Evolutionary conservation across 2,113 vertebrate species (phyloP).

Genomic region (Seriola quinqueradiata): DNA sequence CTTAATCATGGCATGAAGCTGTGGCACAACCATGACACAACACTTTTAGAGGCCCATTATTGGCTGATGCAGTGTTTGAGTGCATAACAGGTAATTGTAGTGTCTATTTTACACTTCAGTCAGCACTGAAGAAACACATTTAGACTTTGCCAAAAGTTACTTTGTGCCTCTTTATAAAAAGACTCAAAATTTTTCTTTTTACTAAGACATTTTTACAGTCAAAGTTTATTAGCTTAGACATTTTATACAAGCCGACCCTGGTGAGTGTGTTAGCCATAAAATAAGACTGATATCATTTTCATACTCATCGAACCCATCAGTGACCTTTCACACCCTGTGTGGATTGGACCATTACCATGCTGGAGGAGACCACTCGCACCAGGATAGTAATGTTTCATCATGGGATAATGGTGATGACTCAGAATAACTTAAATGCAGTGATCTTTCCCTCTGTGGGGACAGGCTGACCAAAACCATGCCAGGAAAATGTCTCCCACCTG

Average conservation of each 20-base stretch:
- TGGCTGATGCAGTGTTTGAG: background rate
- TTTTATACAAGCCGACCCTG: background rate
- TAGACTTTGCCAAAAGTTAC: too few relatives aligned
- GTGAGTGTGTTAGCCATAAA: constrained; percentile 13
- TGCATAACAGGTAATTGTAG: constrained; percentile 3
- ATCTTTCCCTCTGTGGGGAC: constrained; percentile 30
- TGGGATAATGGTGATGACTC: constrained; percentile 34
- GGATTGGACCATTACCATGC: constrained; percentile 1
- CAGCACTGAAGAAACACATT: background rate
- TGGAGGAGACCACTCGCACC: constrained; percentile 4
- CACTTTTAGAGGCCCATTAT: background rate
- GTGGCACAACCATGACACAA: background rate
- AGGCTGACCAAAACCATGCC: constrained; percentile 26
- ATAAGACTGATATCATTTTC: constrained; percentile 15
- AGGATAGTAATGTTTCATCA: constrained; percentile 38
- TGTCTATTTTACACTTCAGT: background rate
- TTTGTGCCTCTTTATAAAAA: background rate
- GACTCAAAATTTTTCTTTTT: background rate
- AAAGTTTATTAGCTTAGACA: background rate
- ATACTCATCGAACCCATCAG: constrained; percentile 4
- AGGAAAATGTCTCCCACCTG: constrained; percentile 20
- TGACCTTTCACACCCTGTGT: background rate
- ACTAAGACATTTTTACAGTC: background rate
- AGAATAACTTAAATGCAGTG: constrained; percentile 27
- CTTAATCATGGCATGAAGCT: background rate